A percentile compares a stretch with the other conserved stretches of the same genome.
phyloP scores from a whole-genome alignment of 2,888 invertebrate genomes.

The Epirrhoe tristata region DNA sequence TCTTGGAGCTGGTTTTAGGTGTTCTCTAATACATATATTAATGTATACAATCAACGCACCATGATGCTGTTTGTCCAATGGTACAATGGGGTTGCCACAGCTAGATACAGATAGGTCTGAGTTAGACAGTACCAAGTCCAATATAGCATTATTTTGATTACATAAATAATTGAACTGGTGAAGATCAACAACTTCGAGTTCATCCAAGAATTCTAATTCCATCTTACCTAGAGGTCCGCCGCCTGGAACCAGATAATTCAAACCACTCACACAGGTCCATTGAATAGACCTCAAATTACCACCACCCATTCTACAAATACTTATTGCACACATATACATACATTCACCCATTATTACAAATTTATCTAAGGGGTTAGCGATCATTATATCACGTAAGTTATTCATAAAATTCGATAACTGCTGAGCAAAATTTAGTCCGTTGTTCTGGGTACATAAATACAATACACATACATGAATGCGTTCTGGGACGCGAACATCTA shows the following conservation, averaged over 20 bases:
- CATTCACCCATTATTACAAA: conserved; percentile 4
- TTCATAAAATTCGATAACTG: conserved; percentile 1
- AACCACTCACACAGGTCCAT: not conserved
- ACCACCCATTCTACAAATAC: too few species aligned
- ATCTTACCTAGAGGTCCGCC: not conserved
- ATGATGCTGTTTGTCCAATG: too few species aligned
- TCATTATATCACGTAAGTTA: conserved; percentile 2
- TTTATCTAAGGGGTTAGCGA: not conserved
- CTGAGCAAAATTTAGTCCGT: conserved; percentile 5
- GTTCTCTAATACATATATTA: too few species aligned
- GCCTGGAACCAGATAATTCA: not conserved
- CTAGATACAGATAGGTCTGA: too few species aligned
- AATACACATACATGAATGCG: conserved; percentile 3
- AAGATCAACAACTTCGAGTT: not conserved
- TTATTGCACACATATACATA: too few species aligned
- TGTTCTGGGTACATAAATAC: conserved; percentile 9
- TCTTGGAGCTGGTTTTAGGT: too few species aligned
- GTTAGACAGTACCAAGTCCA: too few species aligned
- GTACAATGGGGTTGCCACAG: too few species aligned
- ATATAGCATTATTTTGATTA: too few species aligned
- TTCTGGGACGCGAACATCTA: not conserved
- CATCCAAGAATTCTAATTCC: not conserved
- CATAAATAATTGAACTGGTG: not conserved
- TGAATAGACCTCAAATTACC: not conserved
- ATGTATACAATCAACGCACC: too few species aligned